phyloP scores from a whole-genome alignment of 2,888 invertebrate genomes.

The Hemaris fuciformis region DNA sequence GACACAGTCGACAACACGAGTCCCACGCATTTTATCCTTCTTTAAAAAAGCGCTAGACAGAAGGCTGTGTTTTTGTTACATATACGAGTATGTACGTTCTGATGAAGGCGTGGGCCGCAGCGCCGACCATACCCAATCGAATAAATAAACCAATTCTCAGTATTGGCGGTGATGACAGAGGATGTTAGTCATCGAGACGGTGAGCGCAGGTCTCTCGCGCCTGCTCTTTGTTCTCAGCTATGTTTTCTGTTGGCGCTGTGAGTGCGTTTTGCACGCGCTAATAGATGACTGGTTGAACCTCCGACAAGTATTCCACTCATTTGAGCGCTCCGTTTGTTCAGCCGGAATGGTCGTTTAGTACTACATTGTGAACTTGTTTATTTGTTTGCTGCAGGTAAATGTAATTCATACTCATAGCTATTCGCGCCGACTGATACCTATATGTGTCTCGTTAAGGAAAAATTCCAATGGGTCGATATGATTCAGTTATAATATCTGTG shows the following conservation, averaged over 20 bases:
- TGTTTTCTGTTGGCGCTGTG: not conserved
- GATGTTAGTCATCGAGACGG: conserved; percentile 43
- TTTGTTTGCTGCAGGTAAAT: conserved; percentile 29
- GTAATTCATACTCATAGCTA: conserved; percentile 19
- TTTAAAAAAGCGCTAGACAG: not conserved
- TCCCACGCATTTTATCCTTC: not conserved
- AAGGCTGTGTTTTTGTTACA: not conserved
- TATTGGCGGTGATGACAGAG: conserved; percentile 39
- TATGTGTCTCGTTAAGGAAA: not conserved
- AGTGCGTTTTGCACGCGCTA: not conserved
- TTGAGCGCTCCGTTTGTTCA: conserved; percentile 35
- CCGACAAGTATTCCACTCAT: conserved; percentile 60
- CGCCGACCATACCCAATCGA: conserved; percentile 32
- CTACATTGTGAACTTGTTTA: conserved; percentile 32
- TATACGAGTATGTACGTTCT: conserved; percentile 13
- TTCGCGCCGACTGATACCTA: conserved; percentile 1
- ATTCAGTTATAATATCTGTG: conserved; percentile 7
- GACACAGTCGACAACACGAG: not conserved
- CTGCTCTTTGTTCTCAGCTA: conserved; percentile 31
- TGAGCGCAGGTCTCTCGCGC: conserved; percentile 34
- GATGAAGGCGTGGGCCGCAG: conserved; percentile 34
- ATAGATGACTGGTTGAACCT: not conserved
- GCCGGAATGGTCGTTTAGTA: conserved; percentile 34
- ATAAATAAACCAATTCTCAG: conserved; percentile 41
- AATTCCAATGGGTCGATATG: not conserved